Evolutionary conservation across 2,113 vertebrate species (phyloP), one percentile per base, ranked within the genome.

Genomic region (Cacatua alba): DNA sequence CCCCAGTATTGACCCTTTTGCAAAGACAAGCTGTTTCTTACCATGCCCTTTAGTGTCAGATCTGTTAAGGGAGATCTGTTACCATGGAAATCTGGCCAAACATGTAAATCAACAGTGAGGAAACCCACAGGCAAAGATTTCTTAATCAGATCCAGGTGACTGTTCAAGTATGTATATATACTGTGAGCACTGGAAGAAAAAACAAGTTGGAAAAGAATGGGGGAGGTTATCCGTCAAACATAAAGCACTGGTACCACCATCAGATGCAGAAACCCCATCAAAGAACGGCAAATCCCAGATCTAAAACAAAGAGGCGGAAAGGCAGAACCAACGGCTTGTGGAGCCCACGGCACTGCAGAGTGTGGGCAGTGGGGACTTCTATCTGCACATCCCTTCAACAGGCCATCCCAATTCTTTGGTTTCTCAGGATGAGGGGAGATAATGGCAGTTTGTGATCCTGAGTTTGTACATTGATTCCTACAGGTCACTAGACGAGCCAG

Each of bases 81-180:
- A 78, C 99, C 99, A 85, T 99, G 99, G 98, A 99, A 99, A 98
- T 99, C 99, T 24, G 99, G 99, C 99, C 99, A 99, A 98, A 99
- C 97, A 95, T 99, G 99, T 95, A 99, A 98, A 97, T 98, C 96
- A 97, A 98, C 97, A 95, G 98, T 98, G 96, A 99, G 98, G 97
- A 98, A 98, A 97, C 99, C 99, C 75, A 98, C 97, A 90, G 98
- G 97, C 91, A 92, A 89, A 48, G 98, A 97, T 95, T 96, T 79
- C 87, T 98, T 97, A 98, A 99, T 99, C 90, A 94, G 64, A 94
- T 98, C 96, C 98, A 99, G 98, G 97, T 99, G 98, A 97, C 91
- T 96, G 97, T 99, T 99, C 97, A 99, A 98, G 98, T 98, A 99
- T 65, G 98, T 98, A 98, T 99, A 99, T 97, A 99, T 78, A 95